Base-by-base conservation (phyloP, 1,140 invertebrate species). In the Amyelois transitella region DNA sequence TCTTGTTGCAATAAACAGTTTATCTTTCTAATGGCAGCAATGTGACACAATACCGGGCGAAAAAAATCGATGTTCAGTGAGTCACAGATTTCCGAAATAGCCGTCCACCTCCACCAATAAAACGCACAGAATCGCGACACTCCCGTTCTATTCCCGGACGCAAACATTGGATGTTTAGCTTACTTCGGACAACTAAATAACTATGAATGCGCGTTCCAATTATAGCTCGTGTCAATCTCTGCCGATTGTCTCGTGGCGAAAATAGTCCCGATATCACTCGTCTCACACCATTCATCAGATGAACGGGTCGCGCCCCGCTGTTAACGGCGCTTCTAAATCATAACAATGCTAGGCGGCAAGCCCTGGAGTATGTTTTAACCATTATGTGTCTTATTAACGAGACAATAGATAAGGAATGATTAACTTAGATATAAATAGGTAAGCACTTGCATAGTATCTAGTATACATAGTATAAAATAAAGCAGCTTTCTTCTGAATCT, bases 171-270 rank as follows among this genome's bases (percentile, higher is more conserved):
- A 38, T 55, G 57, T 51, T 54, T 51, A 53, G 25, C 38, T 21
- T 22, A 17, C 43, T 32, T 19, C 43, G 22, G 54, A 49, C 48
- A 22, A 51, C 47, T 56, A 56, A 51, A 56, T 50, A 56, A 48
- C 45, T 32, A 24, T 43, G 51, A 55, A 53, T 51, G 43, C 48
- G 53, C 32, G 48, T 64, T 55, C 65, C 62, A 70, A 51, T 60
- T 55, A 63, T 71, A 71, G 65, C 54, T n/a, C 32, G 58, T 68
- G 64, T 66, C 67, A 66, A 69, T 71, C 64, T 53, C 28, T 61
- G 60, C 47, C 59, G 62, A 64, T 66, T 60, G 59, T 64, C 58
- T 64, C 54, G 56, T 28, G 47, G 50, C 53, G 59, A 60, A 62
- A 70, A 71, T 61, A 50, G 61, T 53, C 47, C 12, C 61, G 57